Conservation (phyloP, 2,113 vertebrate species). For the Pelodiscus sinensis region DNA sequence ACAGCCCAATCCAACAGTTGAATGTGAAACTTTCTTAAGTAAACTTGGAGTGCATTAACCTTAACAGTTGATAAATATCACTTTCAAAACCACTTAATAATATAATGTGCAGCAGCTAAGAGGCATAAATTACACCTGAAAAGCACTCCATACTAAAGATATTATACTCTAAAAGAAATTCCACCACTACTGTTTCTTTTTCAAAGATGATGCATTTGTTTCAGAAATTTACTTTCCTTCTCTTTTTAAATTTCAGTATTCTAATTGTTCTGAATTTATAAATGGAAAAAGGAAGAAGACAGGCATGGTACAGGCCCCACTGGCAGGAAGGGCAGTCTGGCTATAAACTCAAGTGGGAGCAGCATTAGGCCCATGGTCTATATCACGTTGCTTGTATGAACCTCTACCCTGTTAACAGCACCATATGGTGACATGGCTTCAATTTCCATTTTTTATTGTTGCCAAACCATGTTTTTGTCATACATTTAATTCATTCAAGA, state of each 20-base stretch:
- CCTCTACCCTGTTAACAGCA: background rate
- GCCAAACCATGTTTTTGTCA: background rate
- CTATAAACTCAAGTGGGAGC: background rate
- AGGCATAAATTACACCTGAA: background rate
- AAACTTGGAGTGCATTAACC: background rate
- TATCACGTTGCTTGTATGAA: background rate
- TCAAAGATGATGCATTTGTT: background rate
- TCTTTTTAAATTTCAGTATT: background rate
- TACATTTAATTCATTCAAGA: constrained; percentile 9
- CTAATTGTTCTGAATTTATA: background rate
- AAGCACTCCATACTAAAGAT: background rate
- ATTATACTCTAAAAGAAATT: background rate
- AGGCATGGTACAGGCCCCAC: background rate
- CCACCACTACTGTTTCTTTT: background rate
- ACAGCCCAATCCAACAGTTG: background rate
- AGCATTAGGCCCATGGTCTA: background rate
- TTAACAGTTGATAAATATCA: background rate
- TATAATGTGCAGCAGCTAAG: background rate
- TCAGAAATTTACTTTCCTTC: background rate
- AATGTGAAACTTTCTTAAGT: background rate
- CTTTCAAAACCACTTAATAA: background rate
- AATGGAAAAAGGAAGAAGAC: background rate
- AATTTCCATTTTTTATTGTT: background rate
- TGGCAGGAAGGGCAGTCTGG: background rate
- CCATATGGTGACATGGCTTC: background rate